Conservation (phyloP, 2,113 vertebrate species). For the Ciconia maguari region DNA sequence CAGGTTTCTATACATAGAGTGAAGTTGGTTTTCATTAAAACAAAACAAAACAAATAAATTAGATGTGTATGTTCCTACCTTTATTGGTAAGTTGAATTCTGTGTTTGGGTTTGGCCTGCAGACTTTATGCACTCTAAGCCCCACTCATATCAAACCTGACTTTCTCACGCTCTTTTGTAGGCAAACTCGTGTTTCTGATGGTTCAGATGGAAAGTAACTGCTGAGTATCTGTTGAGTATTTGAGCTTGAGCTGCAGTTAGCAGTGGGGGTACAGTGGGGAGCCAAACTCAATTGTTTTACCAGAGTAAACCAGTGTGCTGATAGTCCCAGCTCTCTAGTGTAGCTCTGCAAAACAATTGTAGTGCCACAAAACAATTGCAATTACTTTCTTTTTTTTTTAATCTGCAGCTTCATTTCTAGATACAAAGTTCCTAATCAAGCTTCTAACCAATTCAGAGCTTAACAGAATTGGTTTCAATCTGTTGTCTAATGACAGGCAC, state of each 20-base stretch:
- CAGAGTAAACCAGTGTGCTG: neutral
- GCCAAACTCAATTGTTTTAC: neutral
- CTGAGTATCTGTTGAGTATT: neutral
- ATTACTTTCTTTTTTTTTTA: neutral
- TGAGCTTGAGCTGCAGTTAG: neutral
- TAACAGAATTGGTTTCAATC: neutral
- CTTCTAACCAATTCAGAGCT: neutral
- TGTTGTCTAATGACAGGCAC: neutral
- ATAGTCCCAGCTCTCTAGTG: neutral
- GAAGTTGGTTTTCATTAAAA: neutral
- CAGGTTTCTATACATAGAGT: neutral
- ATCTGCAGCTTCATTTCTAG: neutral
- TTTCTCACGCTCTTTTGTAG: neutral
- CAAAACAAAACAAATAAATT: neutral
- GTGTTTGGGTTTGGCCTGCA: neutral
- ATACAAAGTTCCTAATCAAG: neutral
- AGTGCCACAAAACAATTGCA: neutral
- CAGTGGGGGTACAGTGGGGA: rapidly evolving
- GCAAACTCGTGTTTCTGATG: neutral
- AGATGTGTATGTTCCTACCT: neutral
- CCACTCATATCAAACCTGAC: neutral
- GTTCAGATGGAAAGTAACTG: neutral
- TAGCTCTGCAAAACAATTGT: neutral
- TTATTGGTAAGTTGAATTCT: neutral
- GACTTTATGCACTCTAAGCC: neutral